phyloP scores from a whole-genome alignment of 2,113 vertebrate genomes.

The Hirundichthys speculiger region DNA sequence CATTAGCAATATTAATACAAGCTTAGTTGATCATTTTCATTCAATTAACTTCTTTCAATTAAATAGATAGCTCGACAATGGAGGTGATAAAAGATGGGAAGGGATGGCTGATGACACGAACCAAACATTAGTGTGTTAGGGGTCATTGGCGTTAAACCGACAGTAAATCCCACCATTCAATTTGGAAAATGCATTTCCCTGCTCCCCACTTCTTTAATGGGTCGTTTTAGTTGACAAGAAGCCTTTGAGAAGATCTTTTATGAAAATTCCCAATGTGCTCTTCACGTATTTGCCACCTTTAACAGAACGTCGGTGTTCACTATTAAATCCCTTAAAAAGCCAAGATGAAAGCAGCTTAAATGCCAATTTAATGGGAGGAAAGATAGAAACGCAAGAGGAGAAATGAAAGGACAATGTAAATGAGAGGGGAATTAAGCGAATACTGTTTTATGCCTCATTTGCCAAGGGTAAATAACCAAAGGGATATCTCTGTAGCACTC shows the following conservation, averaged over 20 bases:
- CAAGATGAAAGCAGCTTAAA: slow-evolving; percentile 51
- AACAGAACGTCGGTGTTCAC: slow-evolving; percentile 41
- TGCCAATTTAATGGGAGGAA: slow-evolving; percentile 25
- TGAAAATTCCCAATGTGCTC: slow-evolving; percentile 67
- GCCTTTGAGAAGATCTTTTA: slow-evolving; percentile 83
- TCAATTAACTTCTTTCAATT: slow-evolving; percentile 99
- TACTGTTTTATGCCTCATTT: slow-evolving; percentile 67
- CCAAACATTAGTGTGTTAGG: slow-evolving; percentile 95
- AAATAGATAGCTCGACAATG: slow-evolving; percentile 99
- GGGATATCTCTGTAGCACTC: slow-evolving; percentile 50
- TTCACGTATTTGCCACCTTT: slow-evolving; percentile 59
- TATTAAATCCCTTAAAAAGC: slow-evolving; percentile 54
- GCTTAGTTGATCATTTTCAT: slow-evolving; percentile 99
- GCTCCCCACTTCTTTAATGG: slow-evolving; percentile 93
- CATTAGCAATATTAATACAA: slow-evolving; percentile 99
- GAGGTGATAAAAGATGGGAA: slow-evolving; percentile 96
- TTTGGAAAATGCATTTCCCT: slow-evolving; percentile 97
- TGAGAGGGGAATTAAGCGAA: slow-evolving; percentile 48
- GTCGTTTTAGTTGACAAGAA: slow-evolving; percentile 93
- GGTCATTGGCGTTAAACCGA: slow-evolving; percentile 90
- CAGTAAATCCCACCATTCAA: slow-evolving; percentile 98
- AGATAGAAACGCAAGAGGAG: slow-evolving; percentile 6
- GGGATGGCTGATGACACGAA: slow-evolving; percentile 93
- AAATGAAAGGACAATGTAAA: slow-evolving; percentile 16
- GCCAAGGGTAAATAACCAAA: slow-evolving; percentile 65